Conservation (phyloP, 2,797 vertebrate genomes). For the Clarias fuscus region DNA sequence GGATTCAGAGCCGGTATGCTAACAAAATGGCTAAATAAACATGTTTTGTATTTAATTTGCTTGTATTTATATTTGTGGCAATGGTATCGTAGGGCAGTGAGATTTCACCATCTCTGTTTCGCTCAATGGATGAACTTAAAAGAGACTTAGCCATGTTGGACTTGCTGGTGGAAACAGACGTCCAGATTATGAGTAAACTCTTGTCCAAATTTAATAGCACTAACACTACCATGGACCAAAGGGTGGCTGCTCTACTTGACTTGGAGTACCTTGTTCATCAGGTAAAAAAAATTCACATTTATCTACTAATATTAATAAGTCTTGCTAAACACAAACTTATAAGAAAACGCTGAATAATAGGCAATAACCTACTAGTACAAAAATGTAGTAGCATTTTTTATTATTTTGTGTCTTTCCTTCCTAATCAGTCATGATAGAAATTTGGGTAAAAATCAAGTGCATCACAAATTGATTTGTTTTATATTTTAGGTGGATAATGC, state of each 20-base stretch:
- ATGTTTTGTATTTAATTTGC: background rate
- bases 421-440: background rate
- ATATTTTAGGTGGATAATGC: conserved; percentile 88
- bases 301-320: background rate
- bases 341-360: background rate
- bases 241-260: conserved; percentile 82
- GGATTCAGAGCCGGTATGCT: background rate
- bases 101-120: conserved; percentile 73
- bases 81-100: conserved; percentile 57
- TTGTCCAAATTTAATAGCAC: conserved; percentile 84
- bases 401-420: background rate
- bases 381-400: background rate
- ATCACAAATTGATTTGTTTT: conserved; percentile 10
- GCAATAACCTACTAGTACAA: background rate
- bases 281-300: conserved; percentile 66
- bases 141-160: conserved; percentile 85
- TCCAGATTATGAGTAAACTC: conserved; percentile 86
- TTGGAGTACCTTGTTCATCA: conserved; percentile 96
- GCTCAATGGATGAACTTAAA: conserved; percentile 86
- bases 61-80: background rate
- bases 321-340: background rate
- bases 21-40: background rate
- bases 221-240: conserved; percentile 77
- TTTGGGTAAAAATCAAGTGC: background rate
- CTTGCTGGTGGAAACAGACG: conserved; percentile 86